Evolutionary conservation across 2,113 vertebrate species (phyloP).

Genomic region (Dasyornis broadbenti): DNA sequence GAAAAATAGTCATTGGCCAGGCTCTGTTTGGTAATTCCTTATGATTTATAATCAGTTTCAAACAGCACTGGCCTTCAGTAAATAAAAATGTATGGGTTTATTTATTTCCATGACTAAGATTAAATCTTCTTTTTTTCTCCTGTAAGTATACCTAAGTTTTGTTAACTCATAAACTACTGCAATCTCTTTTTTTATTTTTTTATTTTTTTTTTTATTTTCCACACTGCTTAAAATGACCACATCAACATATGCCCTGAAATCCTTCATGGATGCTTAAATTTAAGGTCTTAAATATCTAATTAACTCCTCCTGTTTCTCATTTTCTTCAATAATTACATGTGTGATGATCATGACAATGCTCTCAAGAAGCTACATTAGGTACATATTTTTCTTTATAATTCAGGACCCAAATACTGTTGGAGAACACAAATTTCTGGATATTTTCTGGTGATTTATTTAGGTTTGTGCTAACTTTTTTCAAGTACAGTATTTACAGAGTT

Average conservation of each 20-base stretch:
- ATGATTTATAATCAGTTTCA: constrained; percentile 34
- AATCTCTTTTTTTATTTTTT: neutral
- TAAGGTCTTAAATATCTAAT: neutral
- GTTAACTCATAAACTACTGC: neutral
- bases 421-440: neutral
- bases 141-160: neutral
- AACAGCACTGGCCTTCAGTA: neutral
- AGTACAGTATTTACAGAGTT: neutral
- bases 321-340: neutral
- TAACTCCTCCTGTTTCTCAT: neutral
- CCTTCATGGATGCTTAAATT: neutral
- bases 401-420: neutral
- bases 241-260: neutral
- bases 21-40: neutral
- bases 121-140: neutral
- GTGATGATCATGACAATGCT: neutral
- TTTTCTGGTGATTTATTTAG: neutral
- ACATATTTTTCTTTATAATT: neutral
- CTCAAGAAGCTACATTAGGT: neutral
- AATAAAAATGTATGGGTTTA: constrained; percentile 13
- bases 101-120: constrained; percentile 13
- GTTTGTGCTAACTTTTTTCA: neutral
- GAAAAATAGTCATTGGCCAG: constrained; percentile 7
- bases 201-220: neutral
- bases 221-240: neutral